These are phyloP conservation scores for Diplolepis rosae DNA, from an alignment of 2,888 invertebrate genomes.

Conservation along the genomic window DNA sequence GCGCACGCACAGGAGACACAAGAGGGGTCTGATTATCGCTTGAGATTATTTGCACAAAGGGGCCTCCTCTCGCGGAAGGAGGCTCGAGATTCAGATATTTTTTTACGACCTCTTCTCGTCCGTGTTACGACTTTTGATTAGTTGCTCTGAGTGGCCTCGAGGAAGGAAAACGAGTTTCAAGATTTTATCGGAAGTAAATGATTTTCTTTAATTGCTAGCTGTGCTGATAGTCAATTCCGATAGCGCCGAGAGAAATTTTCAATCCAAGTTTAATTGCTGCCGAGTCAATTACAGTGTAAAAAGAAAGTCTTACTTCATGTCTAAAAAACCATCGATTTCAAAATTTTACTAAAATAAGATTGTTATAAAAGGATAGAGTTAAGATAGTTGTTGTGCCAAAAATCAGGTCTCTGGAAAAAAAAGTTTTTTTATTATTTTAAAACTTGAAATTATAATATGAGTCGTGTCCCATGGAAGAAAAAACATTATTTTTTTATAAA, in stretches of 20 bases:
- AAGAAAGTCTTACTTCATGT: too few relatives aligned
- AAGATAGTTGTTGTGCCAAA: too few relatives aligned
- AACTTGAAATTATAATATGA: too few relatives aligned
- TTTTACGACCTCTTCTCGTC: constrained; percentile 58
- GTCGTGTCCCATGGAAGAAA: too few relatives aligned
- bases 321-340: too few relatives aligned
- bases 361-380: too few relatives aligned
- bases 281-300: neutral
- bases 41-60: constrained; percentile 68
- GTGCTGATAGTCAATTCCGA: neutral
- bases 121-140: constrained; percentile 63
- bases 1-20: constrained; percentile 61
- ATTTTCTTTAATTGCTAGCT: constrained; percentile 28
- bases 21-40: constrained; percentile 71
- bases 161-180: constrained; percentile 34
- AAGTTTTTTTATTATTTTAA: too few relatives aligned
- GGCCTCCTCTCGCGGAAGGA: constrained; percentile 53
- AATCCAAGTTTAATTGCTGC: neutral
- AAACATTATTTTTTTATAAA: too few relatives aligned
- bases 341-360: too few relatives aligned
- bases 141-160: constrained; percentile 45
- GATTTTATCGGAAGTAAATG: constrained; percentile 29
- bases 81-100: constrained; percentile 68
- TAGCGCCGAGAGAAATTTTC: neutral
- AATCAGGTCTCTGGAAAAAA: too few relatives aligned